These are phyloP conservation scores for Cephus runcator DNA, from an alignment of 2,888 invertebrate genomes.

Conservation along the genomic window DNA sequence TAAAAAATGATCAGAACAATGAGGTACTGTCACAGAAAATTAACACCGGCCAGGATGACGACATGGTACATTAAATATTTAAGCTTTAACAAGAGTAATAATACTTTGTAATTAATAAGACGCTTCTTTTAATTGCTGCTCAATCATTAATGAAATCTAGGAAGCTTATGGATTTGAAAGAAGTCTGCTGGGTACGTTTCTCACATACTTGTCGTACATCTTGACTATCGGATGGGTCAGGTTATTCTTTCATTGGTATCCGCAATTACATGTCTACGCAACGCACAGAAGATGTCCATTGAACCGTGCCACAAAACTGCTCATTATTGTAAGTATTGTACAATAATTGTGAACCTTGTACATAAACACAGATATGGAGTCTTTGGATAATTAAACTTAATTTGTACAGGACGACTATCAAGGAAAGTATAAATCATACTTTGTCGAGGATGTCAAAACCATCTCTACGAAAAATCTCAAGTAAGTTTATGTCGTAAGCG, in stretches of 20 bases:
- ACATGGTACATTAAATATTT: conserved; percentile 65
- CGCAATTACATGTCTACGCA: conserved; percentile 67
- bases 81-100: background rate
- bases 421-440: conserved; percentile 67
- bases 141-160: conserved; percentile 52
- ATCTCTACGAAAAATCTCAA: conserved; percentile 56
- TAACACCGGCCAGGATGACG: conserved; percentile 69
- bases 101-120: conserved; percentile 5
- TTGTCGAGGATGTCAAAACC: conserved; percentile 64
- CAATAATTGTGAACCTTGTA: background rate
- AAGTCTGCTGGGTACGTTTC: conserved; percentile 49
- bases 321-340: conserved; percentile 68
- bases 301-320: conserved; percentile 67
- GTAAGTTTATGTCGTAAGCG: conserved; percentile 37
- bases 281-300: conserved; percentile 68
- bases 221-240: conserved; percentile 69
- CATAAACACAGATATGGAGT: background rate
- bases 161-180: conserved; percentile 68
- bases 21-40: conserved; percentile 57
- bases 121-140: background rate
- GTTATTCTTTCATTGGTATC: conserved; percentile 73
- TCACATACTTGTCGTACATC: conserved; percentile 67
- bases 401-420: conserved; percentile 66
- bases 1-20: conserved; percentile 51
- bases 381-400: background rate